Conservation (phyloP, 2,113 vertebrate genomes). For the Etheostoma spectabile region DNA sequence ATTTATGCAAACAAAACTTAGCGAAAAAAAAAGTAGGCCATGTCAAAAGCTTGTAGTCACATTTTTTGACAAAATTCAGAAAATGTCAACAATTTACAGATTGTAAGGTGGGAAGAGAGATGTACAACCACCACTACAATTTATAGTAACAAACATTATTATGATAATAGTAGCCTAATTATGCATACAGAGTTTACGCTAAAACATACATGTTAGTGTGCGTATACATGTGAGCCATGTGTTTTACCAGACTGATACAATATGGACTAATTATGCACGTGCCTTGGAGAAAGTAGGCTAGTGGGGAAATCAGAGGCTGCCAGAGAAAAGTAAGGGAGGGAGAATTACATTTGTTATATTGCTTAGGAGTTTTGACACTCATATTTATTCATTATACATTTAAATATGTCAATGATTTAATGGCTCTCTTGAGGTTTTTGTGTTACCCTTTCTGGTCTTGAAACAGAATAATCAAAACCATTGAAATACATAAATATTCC, state of each 20-base stretch:
- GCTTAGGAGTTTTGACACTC: constrained; percentile 42
- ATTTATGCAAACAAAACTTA: neutral
- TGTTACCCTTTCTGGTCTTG: constrained; percentile 11
- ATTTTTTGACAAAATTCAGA: neutral
- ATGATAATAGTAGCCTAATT: neutral
- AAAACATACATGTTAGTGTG: constrained; percentile 11
- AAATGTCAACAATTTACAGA: neutral
- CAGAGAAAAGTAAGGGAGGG: neutral
- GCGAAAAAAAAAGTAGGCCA: neutral
- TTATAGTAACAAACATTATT: no score
- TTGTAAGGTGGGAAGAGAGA: neutral
- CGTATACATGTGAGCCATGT: constrained; percentile 19
- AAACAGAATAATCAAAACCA: constrained; percentile 31
- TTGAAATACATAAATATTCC: constrained; percentile 30
- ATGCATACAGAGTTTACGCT: neutral
- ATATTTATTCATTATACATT: constrained; percentile 47
- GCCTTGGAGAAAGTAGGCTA: neutral
- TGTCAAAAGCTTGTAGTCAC: neutral
- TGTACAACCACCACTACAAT: neutral
- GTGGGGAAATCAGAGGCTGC: neutral
- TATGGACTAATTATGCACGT: constrained; percentile 49
- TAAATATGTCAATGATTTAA: constrained; percentile 56
- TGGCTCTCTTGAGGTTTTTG: constrained; percentile 36
- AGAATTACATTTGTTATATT: constrained; percentile 46
- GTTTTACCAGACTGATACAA: constrained; percentile 40